Conservation (phyloP, 1,140 invertebrate genomes). For the Lepidurus couesii region DNA sequence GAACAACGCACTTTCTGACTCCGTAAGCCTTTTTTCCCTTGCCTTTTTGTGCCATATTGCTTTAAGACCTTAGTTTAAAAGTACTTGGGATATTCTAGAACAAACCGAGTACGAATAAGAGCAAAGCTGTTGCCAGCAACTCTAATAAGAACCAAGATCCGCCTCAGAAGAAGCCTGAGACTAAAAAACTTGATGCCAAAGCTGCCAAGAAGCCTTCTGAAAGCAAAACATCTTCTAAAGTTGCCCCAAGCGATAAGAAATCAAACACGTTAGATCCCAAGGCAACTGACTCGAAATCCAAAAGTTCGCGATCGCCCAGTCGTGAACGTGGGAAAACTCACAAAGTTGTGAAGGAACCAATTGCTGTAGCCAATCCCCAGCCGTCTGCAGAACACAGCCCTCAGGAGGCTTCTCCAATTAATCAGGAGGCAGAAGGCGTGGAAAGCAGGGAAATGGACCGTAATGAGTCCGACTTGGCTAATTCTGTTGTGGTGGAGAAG, state of each 20-base stretch:
- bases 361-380: background rate
- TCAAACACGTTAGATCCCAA: background rate
- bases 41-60: too few species aligned
- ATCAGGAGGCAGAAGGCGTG: background rate
- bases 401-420: background rate
- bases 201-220: conserved; percentile 2
- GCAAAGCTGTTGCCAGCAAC: background rate
- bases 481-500: too few species aligned
- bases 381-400: background rate
- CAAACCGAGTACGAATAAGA: background rate
- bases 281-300: background rate
- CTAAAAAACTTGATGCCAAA: background rate
- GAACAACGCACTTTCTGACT: background rate
- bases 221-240: background rate
- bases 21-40: background rate
- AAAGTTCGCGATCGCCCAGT: conserved; percentile 9
- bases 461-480: too few species aligned
- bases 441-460: background rate
- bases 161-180: background rate
- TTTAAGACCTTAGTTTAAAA: too few species aligned
- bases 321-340: background rate
- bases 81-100: background rate
- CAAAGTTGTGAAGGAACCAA: background rate
- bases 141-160: conserved; percentile 9
- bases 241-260: background rate